Evolutionary conservation across 2,888 invertebrate species (phyloP).

Genomic region (Spodoptera picta): DNA sequence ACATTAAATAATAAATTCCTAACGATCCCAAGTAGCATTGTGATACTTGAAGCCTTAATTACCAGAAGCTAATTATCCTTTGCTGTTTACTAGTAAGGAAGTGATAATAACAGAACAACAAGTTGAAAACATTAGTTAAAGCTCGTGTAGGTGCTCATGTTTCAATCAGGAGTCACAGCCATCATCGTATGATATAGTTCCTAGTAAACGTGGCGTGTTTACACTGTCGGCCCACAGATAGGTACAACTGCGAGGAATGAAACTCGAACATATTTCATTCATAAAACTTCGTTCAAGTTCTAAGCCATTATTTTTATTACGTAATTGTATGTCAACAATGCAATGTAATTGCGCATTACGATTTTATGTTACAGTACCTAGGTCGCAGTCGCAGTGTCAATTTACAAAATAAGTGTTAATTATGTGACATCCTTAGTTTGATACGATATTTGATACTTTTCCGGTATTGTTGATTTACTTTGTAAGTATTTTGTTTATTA

Average conservation of each 20-base stretch:
- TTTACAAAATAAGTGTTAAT: conserved; percentile 23
- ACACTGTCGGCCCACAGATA: conserved; percentile 43
- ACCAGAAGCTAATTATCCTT: conserved; percentile 10
- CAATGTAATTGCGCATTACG: conserved; percentile 32
- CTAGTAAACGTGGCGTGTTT: conserved; percentile 56
- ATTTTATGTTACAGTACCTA: conserved; percentile 19
- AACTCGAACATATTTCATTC: conserved; percentile 75
- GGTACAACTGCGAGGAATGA: conserved; percentile 62
- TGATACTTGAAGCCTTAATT: background rate
- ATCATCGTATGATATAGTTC: conserved; percentile 55
- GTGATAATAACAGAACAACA: conserved; percentile 25
- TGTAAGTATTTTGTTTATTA: conserved; percentile 1
- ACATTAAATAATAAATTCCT: too few relatives aligned
- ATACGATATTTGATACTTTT: conserved; percentile 7
- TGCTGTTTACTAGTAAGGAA: conserved; percentile 32
- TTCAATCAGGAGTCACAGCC: conserved; percentile 41
- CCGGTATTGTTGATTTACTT: conserved; percentile 5
- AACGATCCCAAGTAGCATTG: too few relatives aligned
- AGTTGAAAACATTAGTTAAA: conserved; percentile 25
- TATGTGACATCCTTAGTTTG: conserved; percentile 6
- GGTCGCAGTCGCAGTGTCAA: conserved; percentile 18
- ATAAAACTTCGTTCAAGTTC: conserved; percentile 70
- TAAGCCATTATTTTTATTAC: conserved; percentile 42
- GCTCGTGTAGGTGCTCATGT: conserved; percentile 42
- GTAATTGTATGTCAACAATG: conserved; percentile 51